Percentiles rank a stretch among this genome's conserved stretches.
Evolutionary conservation across 2,888 invertebrate species (phyloP).

Genomic region (Coelopa pilipes): DNA sequence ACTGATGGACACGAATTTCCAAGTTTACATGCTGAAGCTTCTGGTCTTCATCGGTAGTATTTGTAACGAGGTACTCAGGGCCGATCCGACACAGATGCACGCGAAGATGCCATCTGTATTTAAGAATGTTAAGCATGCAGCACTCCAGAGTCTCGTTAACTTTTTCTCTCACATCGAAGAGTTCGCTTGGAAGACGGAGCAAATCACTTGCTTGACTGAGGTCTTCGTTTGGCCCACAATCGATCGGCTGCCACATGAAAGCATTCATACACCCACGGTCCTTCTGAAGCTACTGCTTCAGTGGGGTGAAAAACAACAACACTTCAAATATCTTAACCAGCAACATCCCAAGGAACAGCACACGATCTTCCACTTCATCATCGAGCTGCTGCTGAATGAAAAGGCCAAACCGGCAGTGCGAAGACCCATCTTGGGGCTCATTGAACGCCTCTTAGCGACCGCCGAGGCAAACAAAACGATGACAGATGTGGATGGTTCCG

Average conservation of each 20-base stretch:
- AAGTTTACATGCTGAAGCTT: conserved; percentile 78
- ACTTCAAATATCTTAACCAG: conserved; percentile 78
- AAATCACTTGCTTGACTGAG: conserved; percentile 80
- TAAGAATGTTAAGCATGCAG: conserved; percentile 74
- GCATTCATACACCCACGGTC: conserved; percentile 84
- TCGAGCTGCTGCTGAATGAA: conserved; percentile 76
- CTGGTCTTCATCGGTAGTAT: conserved; percentile 77
- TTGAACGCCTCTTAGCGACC: conserved; percentile 74
- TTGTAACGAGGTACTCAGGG: conserved; percentile 71
- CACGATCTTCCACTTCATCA: conserved; percentile 72
- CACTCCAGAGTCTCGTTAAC: conserved; percentile 73
- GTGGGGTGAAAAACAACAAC: conserved; percentile 85
- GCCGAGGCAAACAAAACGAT: conserved; percentile 55
- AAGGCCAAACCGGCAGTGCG: conserved; percentile 75
- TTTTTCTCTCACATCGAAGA: conserved; percentile 84
- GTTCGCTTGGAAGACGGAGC: conserved; percentile 77
- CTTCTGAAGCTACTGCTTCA: conserved; percentile 80
- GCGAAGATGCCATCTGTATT: conserved; percentile 72
- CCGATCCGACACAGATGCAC: conserved; percentile 66
- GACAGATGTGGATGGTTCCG: conserved; percentile 42
- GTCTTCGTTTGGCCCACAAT: conserved; percentile 85
- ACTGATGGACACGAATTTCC: conserved; percentile 74
- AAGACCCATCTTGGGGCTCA: conserved; percentile 77
- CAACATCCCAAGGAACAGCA: conserved; percentile 66
- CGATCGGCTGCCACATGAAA: conserved; percentile 80